A percentile compares a stretch with the other conserved stretches of the same genome.
phyloP scores from a whole-genome alignment of 2,797 vertebrate species.

The Glossophaga mutica region DNA sequence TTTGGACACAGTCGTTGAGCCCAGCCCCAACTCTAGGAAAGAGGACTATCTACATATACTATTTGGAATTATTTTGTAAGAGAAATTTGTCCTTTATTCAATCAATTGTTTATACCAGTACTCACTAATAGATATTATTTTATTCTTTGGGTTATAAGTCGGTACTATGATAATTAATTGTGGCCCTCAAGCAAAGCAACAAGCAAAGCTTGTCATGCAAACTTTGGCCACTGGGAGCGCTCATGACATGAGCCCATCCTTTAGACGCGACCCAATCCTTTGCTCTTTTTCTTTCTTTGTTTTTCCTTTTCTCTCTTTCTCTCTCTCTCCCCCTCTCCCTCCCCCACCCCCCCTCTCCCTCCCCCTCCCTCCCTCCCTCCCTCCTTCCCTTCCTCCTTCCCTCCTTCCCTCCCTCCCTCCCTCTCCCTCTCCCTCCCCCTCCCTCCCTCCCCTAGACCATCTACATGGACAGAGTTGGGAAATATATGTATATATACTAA shows the following conservation, averaged over 20 bases:
- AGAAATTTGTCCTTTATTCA: background rate
- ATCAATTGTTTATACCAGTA: background rate
- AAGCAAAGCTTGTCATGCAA: background rate
- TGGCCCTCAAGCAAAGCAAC: background rate
- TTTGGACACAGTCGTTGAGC: background rate
- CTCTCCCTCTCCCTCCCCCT: background rate
- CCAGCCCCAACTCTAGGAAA: background rate
- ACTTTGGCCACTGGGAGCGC: background rate
- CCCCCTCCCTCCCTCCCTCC: accelerated
- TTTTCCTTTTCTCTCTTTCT: accelerated
- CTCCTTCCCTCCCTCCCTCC: background rate
- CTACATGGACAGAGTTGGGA: background rate
- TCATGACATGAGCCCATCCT: background rate
- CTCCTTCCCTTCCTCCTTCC: background rate
- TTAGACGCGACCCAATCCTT: background rate
- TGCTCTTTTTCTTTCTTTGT: background rate
- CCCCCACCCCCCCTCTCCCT: background rate
- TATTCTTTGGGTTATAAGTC: background rate
- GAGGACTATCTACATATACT: background rate
- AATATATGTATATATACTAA: background rate
- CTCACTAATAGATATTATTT: background rate
- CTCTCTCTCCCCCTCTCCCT: accelerated
- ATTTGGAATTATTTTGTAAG: background rate
- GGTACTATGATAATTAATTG: background rate
- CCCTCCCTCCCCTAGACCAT: background rate